Conservation (phyloP, 64 coral and sea anemone genomes). For the Stichodactyla mertensii region DNA sequence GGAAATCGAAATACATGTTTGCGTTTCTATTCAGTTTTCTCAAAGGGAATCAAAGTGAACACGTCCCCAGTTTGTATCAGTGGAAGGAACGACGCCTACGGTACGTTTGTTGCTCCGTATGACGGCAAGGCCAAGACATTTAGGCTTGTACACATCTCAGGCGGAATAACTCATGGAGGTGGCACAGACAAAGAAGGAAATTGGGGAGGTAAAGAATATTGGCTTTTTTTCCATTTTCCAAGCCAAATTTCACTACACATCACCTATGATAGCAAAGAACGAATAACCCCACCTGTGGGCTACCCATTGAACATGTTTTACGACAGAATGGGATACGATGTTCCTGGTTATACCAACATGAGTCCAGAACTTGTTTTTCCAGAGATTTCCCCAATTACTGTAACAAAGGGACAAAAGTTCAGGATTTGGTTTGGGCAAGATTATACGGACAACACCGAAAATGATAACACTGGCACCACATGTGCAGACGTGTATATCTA, state of each 20-base stretch:
- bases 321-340: not conserved
- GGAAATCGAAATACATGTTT: no score
- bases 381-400: not conserved
- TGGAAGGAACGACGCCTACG: not conserved
- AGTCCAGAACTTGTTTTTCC: not conserved
- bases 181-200: not conserved
- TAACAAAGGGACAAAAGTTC: constrained; percentile 2
- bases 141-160: constrained; percentile 20
- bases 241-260: not conserved
- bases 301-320: not conserved
- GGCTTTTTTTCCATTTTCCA: not conserved
- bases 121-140: not conserved
- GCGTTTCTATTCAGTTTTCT: not conserved
- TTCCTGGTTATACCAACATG: not conserved
- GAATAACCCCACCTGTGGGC: not conserved
- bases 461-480: not conserved
- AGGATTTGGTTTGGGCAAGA: not conserved
- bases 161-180: not conserved
- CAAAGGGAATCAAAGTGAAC: constrained; percentile 12
- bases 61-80: constrained; percentile 15
- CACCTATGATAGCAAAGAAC: not conserved
- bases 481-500: not conserved
- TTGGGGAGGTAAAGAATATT: not conserved
- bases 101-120: not conserved
- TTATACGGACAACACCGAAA: not conserved